Percentiles rank a stretch among this genome's conserved stretches.
Conservation (phyloP, 2,113 vertebrate genomes). For the Alethe castanea region DNA sequence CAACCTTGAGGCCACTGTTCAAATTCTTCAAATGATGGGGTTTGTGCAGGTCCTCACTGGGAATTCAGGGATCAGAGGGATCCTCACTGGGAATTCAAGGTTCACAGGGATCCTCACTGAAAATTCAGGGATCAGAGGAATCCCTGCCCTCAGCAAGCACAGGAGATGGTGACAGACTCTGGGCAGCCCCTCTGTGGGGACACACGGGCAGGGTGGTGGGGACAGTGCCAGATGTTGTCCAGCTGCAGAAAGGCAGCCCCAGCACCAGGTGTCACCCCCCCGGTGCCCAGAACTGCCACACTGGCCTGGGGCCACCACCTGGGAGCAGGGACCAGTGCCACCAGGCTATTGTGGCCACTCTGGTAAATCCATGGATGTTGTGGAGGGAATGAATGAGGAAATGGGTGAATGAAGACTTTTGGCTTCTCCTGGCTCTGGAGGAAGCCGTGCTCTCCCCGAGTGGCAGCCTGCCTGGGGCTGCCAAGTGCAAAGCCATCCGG, state of each 20-base stretch:
- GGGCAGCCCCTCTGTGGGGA: background rate
- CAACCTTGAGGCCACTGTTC: fast-evolving
- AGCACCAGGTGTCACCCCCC: background rate
- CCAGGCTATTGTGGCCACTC: background rate
- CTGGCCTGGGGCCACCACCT: background rate
- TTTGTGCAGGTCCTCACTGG: background rate
- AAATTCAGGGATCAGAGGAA: background rate
- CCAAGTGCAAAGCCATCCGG: conserved; percentile 33
- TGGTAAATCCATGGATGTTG: background rate
- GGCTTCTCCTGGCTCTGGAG: conserved; percentile 13
- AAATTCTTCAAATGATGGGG: background rate
- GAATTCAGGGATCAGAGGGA: background rate
- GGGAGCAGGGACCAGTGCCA: fast-evolving
- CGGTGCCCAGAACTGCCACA: fast-evolving
- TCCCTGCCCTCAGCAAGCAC: background rate
- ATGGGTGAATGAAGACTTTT: conserved; percentile 6
- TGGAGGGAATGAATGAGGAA: background rate
- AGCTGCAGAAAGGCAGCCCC: background rate
- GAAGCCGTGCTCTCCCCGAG: background rate
- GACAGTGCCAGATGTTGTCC: background rate
- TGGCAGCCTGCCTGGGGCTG: conserved; percentile 27
- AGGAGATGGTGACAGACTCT: background rate
- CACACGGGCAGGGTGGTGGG: fast-evolving
- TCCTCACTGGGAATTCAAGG: background rate
- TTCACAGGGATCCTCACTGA: background rate